A percentile compares a stretch with the other conserved stretches of the same genome.
Conservation (phyloP, 2,113 vertebrate species). For the Zosterops pallidus region DNA sequence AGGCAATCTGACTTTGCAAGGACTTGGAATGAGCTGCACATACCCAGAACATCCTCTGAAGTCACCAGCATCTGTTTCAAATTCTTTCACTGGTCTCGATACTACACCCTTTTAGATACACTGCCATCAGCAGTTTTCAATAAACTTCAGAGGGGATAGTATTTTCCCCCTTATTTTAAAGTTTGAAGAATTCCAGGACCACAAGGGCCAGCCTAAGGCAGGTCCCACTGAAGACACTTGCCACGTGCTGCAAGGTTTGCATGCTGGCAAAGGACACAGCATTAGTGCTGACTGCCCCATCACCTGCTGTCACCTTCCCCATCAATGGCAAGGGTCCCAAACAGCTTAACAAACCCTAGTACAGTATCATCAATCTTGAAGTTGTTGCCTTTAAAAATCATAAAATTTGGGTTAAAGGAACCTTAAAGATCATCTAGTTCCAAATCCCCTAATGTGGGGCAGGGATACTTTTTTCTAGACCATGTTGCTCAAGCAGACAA, state of each 20-base stretch:
- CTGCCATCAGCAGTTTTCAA: background rate
- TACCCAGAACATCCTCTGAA: background rate
- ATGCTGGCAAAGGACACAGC: background rate
- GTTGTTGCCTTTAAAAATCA: background rate
- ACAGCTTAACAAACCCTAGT: background rate
- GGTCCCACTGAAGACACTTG: background rate
- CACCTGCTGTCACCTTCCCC: background rate
- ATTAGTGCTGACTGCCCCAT: background rate
- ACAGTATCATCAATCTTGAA: background rate
- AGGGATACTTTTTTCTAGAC: background rate
- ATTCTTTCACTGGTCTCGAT: background rate
- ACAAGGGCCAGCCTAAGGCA: background rate
- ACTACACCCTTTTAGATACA: background rate
- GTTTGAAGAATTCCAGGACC: background rate
- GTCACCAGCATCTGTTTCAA: background rate
- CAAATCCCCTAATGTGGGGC: background rate
- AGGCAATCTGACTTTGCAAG: background rate
- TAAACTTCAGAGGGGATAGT: background rate
- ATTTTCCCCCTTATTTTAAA: background rate
- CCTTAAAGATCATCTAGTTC: background rate
- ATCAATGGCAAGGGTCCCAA: background rate
- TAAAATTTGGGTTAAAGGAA: background rate
- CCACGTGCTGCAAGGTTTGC: accelerated
- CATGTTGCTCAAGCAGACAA: background rate
- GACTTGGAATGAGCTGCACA: accelerated